phyloP scores from a whole-genome alignment of 2,888 invertebrate genomes.

The Achlya flavicornis region DNA sequence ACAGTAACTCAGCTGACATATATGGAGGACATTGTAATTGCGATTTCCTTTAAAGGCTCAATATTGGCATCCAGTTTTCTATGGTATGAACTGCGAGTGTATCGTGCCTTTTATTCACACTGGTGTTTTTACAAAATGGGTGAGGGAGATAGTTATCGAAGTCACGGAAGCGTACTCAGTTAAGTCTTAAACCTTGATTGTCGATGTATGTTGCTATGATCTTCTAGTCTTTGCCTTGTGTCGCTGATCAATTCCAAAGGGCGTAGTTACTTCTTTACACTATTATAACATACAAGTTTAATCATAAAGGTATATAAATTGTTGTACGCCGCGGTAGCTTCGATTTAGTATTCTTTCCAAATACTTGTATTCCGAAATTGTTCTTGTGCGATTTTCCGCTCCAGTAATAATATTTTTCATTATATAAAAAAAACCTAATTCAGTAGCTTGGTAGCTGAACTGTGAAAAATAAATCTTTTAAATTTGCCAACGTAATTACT shows the following conservation, averaged over 20 bases:
- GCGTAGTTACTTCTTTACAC: background rate
- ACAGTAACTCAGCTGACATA: slow-evolving; percentile 41
- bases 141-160: slow-evolving; percentile 40
- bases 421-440: background rate
- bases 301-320: background rate
- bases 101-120: slow-evolving; percentile 34
- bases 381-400: background rate
- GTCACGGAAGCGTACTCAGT: slow-evolving; percentile 54
- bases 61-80: slow-evolving; percentile 48
- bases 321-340: background rate
- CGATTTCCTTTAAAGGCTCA: slow-evolving; percentile 55
- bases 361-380: background rate
- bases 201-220: slow-evolving; percentile 37
- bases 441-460: background rate
- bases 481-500: background rate
- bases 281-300: background rate
- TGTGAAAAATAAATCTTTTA: background rate
- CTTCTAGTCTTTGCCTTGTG: slow-evolving; percentile 34
- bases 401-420: background rate
- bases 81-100: slow-evolving; percentile 37
- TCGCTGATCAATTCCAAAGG: background rate
- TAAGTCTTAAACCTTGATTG: slow-evolving; percentile 38
- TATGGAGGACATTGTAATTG: slow-evolving; percentile 48
- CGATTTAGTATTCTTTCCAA: background rate
- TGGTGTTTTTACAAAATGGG: slow-evolving; percentile 20